Evolutionary conservation across 2,888 invertebrate genomes (phyloP).

Genomic region (Erynnis tages): DNA sequence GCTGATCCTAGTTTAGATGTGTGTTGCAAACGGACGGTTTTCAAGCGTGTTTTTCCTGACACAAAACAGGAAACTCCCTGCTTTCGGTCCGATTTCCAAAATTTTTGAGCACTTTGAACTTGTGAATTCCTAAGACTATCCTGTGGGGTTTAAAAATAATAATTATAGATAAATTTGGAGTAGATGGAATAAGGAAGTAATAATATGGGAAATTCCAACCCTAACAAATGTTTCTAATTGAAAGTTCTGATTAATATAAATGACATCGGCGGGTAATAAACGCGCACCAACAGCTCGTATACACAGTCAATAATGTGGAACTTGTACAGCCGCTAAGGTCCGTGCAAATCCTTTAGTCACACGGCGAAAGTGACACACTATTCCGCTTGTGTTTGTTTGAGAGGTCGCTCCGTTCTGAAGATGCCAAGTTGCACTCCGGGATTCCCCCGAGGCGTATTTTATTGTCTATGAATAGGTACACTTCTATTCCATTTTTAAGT

Average conservation of each 20-base stretch:
- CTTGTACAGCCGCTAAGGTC: conserved; percentile 28
- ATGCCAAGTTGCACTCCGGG: not conserved
- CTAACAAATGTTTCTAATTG: no score
- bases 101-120: no score
- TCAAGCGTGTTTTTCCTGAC: not conserved
- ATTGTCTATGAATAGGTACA: not conserved
- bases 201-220: no score
- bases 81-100: no score
- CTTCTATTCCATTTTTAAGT: no score
- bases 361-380: conserved; percentile 41
- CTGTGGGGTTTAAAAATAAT: no score
- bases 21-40: not conserved
- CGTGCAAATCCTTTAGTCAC: conserved; percentile 42
- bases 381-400: conserved; percentile 31
- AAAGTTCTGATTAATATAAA: not conserved
- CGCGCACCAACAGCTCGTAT: not conserved
- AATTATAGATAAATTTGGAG: no score
- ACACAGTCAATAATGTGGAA: conserved; percentile 4
- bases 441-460: not conserved
- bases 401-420: conserved; percentile 5
- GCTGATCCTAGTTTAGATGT: conserved; percentile 6
- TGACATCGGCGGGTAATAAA: not conserved
- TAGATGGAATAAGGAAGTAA: no score
- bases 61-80: no score
- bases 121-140: no score